phyloP scores from a whole-genome alignment of 2,888 invertebrate genomes.

The Pollenia labialis region DNA sequence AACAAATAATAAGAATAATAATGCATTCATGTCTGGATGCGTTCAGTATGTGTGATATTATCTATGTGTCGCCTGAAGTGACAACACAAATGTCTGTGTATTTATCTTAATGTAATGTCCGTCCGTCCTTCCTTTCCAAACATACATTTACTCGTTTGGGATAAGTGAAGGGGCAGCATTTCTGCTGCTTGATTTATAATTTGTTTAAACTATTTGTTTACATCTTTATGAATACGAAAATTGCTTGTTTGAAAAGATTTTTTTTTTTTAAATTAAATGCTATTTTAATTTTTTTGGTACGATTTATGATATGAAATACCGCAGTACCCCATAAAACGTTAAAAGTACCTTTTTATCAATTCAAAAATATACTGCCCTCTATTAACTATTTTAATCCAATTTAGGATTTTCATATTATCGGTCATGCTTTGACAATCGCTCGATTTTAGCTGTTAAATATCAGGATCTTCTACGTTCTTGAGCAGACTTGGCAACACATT shows the following conservation, averaged over 20 bases:
- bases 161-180: slow-evolving; percentile 6
- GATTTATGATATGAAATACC: too few relatives aligned
- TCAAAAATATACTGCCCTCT: too few relatives aligned
- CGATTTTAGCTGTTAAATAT: too few relatives aligned
- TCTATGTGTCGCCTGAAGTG: slow-evolving; percentile 54
- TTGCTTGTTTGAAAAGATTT: neutral
- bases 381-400: too few relatives aligned
- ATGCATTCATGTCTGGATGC: slow-evolving; percentile 44
- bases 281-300: too few relatives aligned
- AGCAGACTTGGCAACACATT: too few relatives aligned
- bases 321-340: too few relatives aligned
- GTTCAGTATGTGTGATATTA: slow-evolving; percentile 24
- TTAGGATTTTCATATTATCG: too few relatives aligned
- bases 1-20: slow-evolving; percentile 46
- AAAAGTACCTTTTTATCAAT: too few relatives aligned
- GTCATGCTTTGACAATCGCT: too few relatives aligned
- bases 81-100: slow-evolving; percentile 49
- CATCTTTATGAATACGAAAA: slow-evolving; percentile 15
- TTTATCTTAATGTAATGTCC: neutral
- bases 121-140: neutral
- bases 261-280: neutral
- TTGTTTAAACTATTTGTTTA: slow-evolving; percentile 61
- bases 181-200: slow-evolving; percentile 49
- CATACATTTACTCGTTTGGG: neutral
- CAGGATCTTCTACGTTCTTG: too few relatives aligned